These are phyloP conservation scores for Cremastobaeus sp. DNA, from an alignment of 2,888 invertebrate genomes.

Conservation along the genomic window DNA sequence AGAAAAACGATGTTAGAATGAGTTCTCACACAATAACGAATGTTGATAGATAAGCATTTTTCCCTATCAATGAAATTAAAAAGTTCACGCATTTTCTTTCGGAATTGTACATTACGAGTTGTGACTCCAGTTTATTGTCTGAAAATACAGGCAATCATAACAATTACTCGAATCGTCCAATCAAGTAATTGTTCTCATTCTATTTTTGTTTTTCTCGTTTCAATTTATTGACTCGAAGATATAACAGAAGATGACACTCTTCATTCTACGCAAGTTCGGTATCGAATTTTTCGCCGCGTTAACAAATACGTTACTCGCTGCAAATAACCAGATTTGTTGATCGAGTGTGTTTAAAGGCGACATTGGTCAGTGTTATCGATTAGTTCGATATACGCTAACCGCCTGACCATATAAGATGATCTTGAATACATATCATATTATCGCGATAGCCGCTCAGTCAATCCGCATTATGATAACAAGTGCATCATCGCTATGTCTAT, in stretches of 20 bases:
- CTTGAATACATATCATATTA: slow-evolving; percentile 37
- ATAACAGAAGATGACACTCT: too few species aligned
- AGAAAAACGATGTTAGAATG: slow-evolving; percentile 36
- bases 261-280: background rate
- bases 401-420: slow-evolving; percentile 50
- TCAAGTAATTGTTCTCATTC: too few species aligned
- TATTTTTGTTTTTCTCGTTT: too few species aligned
- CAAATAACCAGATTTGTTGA: slow-evolving; percentile 35
- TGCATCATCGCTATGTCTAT: slow-evolving; percentile 52
- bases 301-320: slow-evolving; percentile 9
- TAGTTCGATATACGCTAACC: slow-evolving; percentile 37
- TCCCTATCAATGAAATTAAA: too few species aligned
- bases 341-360: slow-evolving; percentile 22
- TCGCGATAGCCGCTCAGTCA: slow-evolving; percentile 53
- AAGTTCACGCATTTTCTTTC: too few species aligned
- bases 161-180: too few species aligned
- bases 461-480: slow-evolving; percentile 56
- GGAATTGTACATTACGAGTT: too few species aligned
- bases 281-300: slow-evolving; percentile 2
- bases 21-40: slow-evolving; percentile 30
- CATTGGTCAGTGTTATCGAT: slow-evolving; percentile 52
- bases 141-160: too few species aligned
- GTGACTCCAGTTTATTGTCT: too few species aligned
- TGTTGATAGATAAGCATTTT: slow-evolving; percentile 43
- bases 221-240: too few species aligned